These are phyloP conservation scores for Patella ulyssiponensis DNA, from an alignment of 2,888 invertebrate genomes.

Conservation along the genomic window DNA sequence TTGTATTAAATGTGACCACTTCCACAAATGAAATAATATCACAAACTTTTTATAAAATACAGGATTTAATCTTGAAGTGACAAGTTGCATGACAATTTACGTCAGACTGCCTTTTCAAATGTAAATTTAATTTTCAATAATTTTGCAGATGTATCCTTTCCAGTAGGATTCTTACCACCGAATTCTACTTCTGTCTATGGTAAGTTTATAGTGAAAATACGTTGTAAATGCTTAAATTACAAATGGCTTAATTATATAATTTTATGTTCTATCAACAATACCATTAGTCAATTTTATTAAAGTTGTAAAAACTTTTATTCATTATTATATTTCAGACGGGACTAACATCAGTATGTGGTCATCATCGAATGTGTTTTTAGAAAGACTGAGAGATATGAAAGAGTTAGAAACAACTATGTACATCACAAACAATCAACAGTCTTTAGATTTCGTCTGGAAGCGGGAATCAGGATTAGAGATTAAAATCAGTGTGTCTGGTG, in stretches of 20 bases:
- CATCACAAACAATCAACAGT: conserved; percentile 62
- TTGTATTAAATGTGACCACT: too few relatives aligned
- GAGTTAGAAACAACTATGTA: conserved; percentile 60
- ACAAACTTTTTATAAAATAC: too few relatives aligned
- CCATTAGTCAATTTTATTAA: too few relatives aligned
- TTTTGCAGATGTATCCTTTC: conserved; percentile 43
- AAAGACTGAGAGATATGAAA: conserved; percentile 57
- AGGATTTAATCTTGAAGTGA: too few relatives aligned
- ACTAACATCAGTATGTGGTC: conserved; percentile 33
- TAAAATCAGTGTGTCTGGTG: conserved; percentile 61
- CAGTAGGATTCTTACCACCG: conserved; percentile 40
- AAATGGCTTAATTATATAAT: too few relatives aligned
- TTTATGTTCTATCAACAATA: too few relatives aligned
- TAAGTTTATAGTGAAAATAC: not conserved
- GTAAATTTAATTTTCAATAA: not conserved
- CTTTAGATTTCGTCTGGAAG: conserved; percentile 62
- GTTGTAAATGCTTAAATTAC: too few relatives aligned
- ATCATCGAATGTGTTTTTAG: conserved; percentile 67
- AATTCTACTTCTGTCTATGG: conserved; percentile 21
- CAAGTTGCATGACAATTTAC: too few relatives aligned
- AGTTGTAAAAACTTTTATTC: not conserved
- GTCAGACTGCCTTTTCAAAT: too few relatives aligned
- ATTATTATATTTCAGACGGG: conserved; percentile 28
- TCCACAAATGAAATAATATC: too few relatives aligned
- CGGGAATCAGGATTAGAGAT: conserved; percentile 66